A percentile compares a stretch with the other conserved stretches of the same genome.
Conservation (phyloP, 92 coral and sea anemone genomes). For the Plumapathes pennacea region DNA sequence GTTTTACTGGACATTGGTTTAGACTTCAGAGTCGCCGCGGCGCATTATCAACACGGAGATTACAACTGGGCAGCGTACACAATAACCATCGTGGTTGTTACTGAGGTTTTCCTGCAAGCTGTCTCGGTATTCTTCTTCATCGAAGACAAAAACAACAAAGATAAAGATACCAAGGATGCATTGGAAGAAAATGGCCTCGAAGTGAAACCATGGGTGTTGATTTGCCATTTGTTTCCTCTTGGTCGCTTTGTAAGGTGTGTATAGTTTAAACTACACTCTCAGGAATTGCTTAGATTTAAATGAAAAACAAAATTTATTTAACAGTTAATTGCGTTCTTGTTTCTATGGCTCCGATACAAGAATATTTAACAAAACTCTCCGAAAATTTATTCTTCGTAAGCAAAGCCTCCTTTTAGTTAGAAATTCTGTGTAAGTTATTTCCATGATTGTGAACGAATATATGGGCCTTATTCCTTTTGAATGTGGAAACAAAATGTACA, state of each 20-base stretch:
- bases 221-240: conserved; percentile 18
- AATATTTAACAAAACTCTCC: too few relatives aligned
- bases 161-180: conserved; percentile 11
- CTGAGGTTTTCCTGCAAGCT: conserved; percentile 8
- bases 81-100: conserved; percentile 10
- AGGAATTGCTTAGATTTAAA: too few relatives aligned
- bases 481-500: too few relatives aligned
- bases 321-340: too few relatives aligned
- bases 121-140: conserved; percentile 27
- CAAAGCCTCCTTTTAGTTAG: too few relatives aligned
- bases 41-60: conserved; percentile 21
- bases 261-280: too few relatives aligned
- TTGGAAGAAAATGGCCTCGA: conserved; percentile 25
- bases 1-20: conserved; percentile 13
- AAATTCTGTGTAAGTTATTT: too few relatives aligned
- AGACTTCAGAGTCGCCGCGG: conserved; percentile 21
- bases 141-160: conserved; percentile 25
- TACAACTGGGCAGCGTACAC: conserved; percentile 23
- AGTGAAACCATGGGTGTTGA: conserved; percentile 16
- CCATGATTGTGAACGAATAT: too few relatives aligned
- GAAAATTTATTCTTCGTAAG: too few relatives aligned
- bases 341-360: too few relatives aligned
- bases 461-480: too few relatives aligned
- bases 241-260: conserved; percentile 28
- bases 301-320: too few relatives aligned